Evolutionary conservation across 2,113 vertebrate genomes (phyloP).

Genomic region (Rhinogobius similis): DNA sequence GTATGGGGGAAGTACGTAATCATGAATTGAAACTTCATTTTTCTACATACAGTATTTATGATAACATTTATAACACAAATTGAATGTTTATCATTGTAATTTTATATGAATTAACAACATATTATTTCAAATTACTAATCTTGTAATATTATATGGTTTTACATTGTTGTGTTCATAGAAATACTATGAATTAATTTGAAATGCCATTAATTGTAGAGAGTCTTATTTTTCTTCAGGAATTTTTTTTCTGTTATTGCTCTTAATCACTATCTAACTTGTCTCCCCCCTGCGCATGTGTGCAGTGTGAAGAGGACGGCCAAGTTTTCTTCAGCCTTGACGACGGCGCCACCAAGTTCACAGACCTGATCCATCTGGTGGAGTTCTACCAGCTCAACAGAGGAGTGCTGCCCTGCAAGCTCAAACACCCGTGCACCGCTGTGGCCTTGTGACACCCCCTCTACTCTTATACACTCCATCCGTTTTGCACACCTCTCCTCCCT

Average conservation of each 20-base stretch:
- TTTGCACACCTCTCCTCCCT: constrained; percentile 56
- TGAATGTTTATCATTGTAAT: not conserved
- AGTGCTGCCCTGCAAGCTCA: constrained; percentile 96
- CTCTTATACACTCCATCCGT: constrained; percentile 10
- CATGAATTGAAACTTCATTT: not conserved
- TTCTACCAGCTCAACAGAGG: constrained; percentile 99
- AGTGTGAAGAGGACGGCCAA: constrained; percentile 97
- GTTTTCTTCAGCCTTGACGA: constrained; percentile 97
- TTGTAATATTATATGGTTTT: too few species aligned
- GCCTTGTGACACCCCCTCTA: constrained; percentile 89
- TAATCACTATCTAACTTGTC: not conserved
- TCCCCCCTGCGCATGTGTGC: not conserved
- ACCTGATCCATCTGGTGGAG: constrained; percentile 98
- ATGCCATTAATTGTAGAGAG: not conserved
- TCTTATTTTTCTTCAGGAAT: too few species aligned
- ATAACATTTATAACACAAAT: too few species aligned
- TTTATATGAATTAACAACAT: not conserved
- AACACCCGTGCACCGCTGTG: constrained; percentile 96
- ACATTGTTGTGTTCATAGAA: not conserved
- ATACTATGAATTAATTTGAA: not conserved
- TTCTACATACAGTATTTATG: too few species aligned
- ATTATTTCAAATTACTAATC: too few species aligned
- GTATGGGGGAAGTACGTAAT: not conserved
- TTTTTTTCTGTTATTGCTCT: too few species aligned
- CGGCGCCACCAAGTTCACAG: constrained; percentile 95